Evolutionary conservation across 2,888 invertebrate genomes (phyloP), one percentile per base, ranked within the genome.

Genomic region (Mayetiola destructor): DNA sequence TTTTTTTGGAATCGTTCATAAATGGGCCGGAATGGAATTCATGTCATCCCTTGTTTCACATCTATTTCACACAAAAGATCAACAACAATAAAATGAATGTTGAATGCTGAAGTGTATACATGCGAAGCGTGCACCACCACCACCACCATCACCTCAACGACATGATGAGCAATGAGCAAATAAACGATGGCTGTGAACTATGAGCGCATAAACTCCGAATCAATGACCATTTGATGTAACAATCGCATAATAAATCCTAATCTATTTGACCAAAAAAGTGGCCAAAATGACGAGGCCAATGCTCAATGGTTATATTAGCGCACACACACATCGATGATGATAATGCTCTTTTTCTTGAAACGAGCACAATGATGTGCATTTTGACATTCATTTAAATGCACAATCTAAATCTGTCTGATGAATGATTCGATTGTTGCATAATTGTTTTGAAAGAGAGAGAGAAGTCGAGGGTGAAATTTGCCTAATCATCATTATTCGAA

Each of bases 131-230:
- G 48, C 27, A 27, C 48, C 14, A 48, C 23, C 27, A 14, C 27
- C 27, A n/a, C n/a, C n/a, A n/a, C n/a, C n/a, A n/a, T n/a, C n/a
- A n/a, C n/a, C 27, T 14, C n/a, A 40, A 48, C n/a, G 27, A 27
- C 23, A 12, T 48, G 48, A 48, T 48, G 48, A 27, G n/a, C 48
- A 48, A 48, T 48, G 48, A 27, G n/a, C 48, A 48, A 48, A 48
- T 48, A 27, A 16, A 48, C n/a, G n/a, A n/a, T n/a, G n/a, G n/a
- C n/a, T n/a, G n/a, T n/a, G n/a, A n/a, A n/a, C n/a, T n/a, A n/a
- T 48, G 48, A 27, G 48, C 48, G 48, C 16, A 48, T 48, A 48
- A 48, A 48, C 6, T 27, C 40, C 10, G n/a, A 21, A 39, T 39
- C 20, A 14, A 42, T n/a, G n/a, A n/a, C n/a, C n/a, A 42, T 42